Evolutionary conservation across 2,888 invertebrate genomes (phyloP).

Genomic region (Lochmaea crataegi): DNA sequence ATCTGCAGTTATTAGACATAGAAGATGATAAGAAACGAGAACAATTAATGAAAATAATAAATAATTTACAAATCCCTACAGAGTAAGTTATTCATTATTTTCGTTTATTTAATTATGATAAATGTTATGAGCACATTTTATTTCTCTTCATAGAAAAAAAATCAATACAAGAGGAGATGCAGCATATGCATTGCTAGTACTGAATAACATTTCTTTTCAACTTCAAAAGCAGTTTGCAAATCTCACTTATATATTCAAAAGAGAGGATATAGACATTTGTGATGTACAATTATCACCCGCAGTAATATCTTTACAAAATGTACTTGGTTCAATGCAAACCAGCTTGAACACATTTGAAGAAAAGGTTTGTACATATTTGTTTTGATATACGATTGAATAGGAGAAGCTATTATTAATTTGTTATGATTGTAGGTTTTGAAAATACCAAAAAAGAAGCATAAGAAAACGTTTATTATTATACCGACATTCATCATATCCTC

Average conservation of each 20-base stretch:
- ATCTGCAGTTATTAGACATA: slow-evolving; percentile 52
- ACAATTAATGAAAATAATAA: slow-evolving; percentile 41
- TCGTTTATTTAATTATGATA: not conserved
- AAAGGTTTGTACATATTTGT: slow-evolving; percentile 31
- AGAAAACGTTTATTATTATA: slow-evolving; percentile 20
- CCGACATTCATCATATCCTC: slow-evolving; percentile 11
- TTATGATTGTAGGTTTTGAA: slow-evolving; percentile 18
- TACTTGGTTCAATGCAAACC: slow-evolving; percentile 41
- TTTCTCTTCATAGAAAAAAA: slow-evolving; percentile 41
- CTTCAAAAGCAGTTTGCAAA: slow-evolving; percentile 48
- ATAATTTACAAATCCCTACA: slow-evolving; percentile 53
- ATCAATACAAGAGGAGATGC: slow-evolving; percentile 39
- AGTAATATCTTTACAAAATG: slow-evolving; percentile 35
- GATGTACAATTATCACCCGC: slow-evolving; percentile 45
- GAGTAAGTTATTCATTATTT: slow-evolving; percentile 50
- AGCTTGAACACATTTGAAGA: slow-evolving; percentile 40
- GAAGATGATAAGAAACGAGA: slow-evolving; percentile 47
- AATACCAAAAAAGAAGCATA: slow-evolving; percentile 11
- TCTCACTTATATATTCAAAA: slow-evolving; percentile 44
- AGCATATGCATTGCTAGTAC: slow-evolving; percentile 40
- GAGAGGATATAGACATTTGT: slow-evolving; percentile 45
- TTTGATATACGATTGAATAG: not conserved
- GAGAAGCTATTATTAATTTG: not conserved
- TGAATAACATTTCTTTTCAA: slow-evolving; percentile 47
- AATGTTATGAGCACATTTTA: too few species aligned